Conservation (phyloP, 2,797 vertebrate species). For the Hafferia zeledoni region DNA sequence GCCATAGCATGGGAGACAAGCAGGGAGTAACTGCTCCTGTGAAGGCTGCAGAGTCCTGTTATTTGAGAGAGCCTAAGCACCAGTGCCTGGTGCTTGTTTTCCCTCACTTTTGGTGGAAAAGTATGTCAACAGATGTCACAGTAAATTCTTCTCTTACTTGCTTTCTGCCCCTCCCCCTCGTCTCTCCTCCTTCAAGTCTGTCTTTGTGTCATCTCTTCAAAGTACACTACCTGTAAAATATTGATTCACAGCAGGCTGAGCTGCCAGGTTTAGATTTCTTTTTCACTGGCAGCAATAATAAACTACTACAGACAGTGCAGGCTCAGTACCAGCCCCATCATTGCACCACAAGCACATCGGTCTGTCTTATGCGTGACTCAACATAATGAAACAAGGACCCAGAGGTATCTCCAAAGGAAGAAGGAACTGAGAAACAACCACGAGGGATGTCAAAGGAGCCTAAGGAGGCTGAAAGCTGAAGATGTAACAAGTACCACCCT, state of each 20-base stretch:
- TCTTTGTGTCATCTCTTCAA: constrained; percentile 82
- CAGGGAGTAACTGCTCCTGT: constrained; percentile 45
- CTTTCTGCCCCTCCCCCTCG: constrained; percentile 32
- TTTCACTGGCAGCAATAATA: constrained; percentile 79
- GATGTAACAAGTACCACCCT: constrained; percentile 34
- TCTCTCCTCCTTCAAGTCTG: constrained; percentile 73
- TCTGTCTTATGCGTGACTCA: constrained; percentile 72
- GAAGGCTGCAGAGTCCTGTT: constrained; percentile 35
- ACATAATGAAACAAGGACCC: constrained; percentile 75
- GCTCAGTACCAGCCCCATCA: constrained; percentile 68
- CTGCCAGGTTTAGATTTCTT: constrained; percentile 81
- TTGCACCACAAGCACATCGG: constrained; percentile 53
- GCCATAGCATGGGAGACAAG: constrained; percentile 19
- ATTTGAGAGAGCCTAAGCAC: background rate
- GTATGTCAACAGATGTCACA: constrained; percentile 75
- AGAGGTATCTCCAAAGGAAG: constrained; percentile 69
- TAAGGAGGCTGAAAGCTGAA: constrained; percentile 34
- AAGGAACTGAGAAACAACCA: constrained; percentile 59
- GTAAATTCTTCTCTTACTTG: constrained; percentile 69
- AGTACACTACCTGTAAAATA: constrained; percentile 85
- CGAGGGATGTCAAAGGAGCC: constrained; percentile 67
- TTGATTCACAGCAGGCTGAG: constrained; percentile 84
- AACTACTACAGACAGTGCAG: constrained; percentile 77
- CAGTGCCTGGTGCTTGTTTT: constrained; percentile 55
- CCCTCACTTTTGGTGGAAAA: constrained; percentile 68